Conservation (phyloP, 2,888 invertebrate genomes). For the Tubulanus polymorphus region DNA sequence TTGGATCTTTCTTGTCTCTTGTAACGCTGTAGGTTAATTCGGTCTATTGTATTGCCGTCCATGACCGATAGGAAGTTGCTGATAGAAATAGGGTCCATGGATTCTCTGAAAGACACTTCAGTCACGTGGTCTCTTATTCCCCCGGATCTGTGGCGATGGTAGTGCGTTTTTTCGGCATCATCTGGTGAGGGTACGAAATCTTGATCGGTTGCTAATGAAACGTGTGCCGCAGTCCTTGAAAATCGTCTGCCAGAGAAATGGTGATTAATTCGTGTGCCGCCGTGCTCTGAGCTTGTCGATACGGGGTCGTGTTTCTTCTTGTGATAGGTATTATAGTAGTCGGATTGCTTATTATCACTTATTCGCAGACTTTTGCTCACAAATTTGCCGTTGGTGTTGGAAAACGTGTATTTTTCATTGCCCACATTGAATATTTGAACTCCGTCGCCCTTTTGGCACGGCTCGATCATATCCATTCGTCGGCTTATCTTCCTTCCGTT, state of each 20-base stretch:
- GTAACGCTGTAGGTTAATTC: constrained; percentile 2
- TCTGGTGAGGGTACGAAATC: not conserved
- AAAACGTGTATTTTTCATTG: not conserved
- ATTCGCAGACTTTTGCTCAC: not conserved
- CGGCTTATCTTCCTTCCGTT: not conserved
- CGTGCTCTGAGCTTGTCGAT: not conserved
- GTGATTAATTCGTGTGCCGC: not conserved
- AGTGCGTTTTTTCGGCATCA: not conserved
- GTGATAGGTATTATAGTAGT: not conserved
- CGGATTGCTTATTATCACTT: not conserved
- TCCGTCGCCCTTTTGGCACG: not conserved
- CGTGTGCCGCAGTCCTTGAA: constrained; percentile 2
- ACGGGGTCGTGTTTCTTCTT: constrained; percentile 1
- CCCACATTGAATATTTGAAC: not conserved
- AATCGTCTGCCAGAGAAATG: not conserved
- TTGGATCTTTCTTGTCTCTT: constrained; percentile 4
- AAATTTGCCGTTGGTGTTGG: not conserved
- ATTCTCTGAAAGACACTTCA: not conserved
- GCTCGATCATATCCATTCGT: not conserved
- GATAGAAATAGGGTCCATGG: constrained; percentile 1
- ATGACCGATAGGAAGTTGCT: not conserved
- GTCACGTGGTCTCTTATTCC: constrained; percentile 2
- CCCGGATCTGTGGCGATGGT: not conserved
- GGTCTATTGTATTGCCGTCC: not conserved
- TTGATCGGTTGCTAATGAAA: not conserved